Evolutionary conservation across 2,113 vertebrate species (phyloP).

Genomic region (Brachypodius melanocephalos): DNA sequence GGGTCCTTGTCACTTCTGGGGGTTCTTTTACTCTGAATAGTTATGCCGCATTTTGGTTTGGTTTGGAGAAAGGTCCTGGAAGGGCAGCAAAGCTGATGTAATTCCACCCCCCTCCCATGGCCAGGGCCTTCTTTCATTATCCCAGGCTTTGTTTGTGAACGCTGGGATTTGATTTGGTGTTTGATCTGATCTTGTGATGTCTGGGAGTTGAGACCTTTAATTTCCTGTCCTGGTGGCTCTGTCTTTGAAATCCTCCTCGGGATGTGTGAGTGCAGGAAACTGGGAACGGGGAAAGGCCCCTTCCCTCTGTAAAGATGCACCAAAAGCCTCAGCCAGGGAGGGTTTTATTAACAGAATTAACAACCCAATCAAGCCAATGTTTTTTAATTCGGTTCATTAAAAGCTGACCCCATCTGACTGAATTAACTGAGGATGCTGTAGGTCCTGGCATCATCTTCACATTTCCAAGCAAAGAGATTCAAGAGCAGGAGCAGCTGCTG

Average conservation of each 20-base stretch:
- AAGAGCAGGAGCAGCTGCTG: neutral
- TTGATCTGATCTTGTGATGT: neutral
- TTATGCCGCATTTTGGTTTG: neutral
- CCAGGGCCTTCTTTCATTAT: neutral
- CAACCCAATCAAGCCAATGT: neutral
- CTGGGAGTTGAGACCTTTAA: neutral
- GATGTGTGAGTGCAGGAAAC: neutral
- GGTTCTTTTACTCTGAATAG: neutral
- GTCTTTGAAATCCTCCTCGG: neutral
- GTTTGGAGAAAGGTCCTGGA: neutral
- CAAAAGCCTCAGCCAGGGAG: neutral
- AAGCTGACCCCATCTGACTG: neutral
- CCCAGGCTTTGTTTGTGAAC: neutral
- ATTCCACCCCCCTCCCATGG: neutral
- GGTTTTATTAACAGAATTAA: neutral
- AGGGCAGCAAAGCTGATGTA: neutral
- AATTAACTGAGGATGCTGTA: neutral
- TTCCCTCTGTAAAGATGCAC: neutral
- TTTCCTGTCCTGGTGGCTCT: slow-evolving; percentile 8
- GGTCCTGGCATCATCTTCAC: neutral
- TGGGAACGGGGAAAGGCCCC: neutral
- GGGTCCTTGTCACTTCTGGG: neutral
- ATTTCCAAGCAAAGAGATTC: neutral
- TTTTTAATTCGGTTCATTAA: neutral
- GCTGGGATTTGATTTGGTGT: fast-evolving